Evolutionary conservation across 2,888 invertebrate genomes (phyloP), one percentile per base, ranked within the genome.

Genomic region (Gisinianus flammeolus): DNA sequence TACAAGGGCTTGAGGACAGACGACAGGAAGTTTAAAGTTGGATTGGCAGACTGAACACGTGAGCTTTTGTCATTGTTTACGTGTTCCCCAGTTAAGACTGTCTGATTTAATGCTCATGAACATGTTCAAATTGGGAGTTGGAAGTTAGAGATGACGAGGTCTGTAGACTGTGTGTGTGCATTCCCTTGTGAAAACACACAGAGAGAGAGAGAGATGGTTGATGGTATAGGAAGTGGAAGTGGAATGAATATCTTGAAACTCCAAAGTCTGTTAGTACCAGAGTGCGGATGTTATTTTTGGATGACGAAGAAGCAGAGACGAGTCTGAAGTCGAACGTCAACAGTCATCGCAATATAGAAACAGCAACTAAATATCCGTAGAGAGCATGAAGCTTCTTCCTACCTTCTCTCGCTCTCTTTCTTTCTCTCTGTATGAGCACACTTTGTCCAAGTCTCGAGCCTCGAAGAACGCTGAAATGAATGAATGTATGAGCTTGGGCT

Each of bases 261-360:
- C 22, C 2, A 12, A 6, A 58, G 58, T 58, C 28, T 26, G 64
- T 26, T 30, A 26, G 64, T 64, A 44, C 44, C 12, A 44, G 64
- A 12, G 26, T 64, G 64, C 22, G 64, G 28, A 64, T 64, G 64
- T 64, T 64, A 64, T 64, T 64, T 64, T 64, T 64, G 64, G 64
- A 64, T 16, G 28, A 64, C 2, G 44, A 44, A 44, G 44, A 44
- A 44, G 35, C 44, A 44, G 8, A 44, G 44, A 44, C n/a, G n/a
- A n/a, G n/a, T n/a, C n/a, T n/a, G n/a, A n/a, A n/a, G n/a, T n/a
- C n/a, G n/a, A n/a, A n/a, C n/a, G n/a, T n/a, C n/a, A n/a, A n/a
- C 44, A 44, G 44, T 16, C 16, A 44, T 12, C 12, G 44, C 2
- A 19, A 44, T 19, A 19, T 12, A 44, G 2, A 44, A 19, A 44